Conservation (phyloP, 1,140 invertebrate genomes). For the Temnothorax curvispinosus region DNA sequence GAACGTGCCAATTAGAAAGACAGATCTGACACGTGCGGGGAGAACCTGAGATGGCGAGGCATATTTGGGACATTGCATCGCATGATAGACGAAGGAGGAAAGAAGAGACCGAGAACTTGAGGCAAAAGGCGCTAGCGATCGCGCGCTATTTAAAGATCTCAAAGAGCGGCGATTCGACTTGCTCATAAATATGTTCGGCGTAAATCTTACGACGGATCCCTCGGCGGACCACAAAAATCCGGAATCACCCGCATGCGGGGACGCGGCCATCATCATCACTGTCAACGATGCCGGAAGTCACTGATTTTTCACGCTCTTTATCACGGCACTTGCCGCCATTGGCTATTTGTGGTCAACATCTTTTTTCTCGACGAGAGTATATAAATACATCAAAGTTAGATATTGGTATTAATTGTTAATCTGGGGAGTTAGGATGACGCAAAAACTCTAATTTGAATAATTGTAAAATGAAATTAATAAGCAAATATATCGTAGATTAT, state of each 20-base stretch:
- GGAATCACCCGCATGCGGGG: slow-evolving; percentile 62
- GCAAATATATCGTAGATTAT: not conserved
- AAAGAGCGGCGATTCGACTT: slow-evolving; percentile 65
- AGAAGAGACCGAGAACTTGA: slow-evolving; percentile 58
- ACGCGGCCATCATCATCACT: slow-evolving; percentile 43
- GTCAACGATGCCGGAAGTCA: slow-evolving; percentile 69
- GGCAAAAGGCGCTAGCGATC: slow-evolving; percentile 37
- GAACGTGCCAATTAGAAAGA: slow-evolving; percentile 72
- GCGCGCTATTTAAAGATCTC: slow-evolving; percentile 62
- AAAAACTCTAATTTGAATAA: not conserved
- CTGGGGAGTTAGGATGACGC: too few species aligned
- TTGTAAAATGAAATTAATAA: not conserved
- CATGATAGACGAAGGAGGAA: not conserved
- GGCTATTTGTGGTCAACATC: slow-evolving; percentile 8
- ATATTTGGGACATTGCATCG: not conserved
- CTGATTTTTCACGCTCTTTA: slow-evolving; percentile 69
- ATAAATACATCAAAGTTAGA: not conserved
- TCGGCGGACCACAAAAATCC: slow-evolving; percentile 37
- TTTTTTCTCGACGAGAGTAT: not conserved
- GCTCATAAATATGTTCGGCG: slow-evolving; percentile 72
- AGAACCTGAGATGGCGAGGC: not conserved
- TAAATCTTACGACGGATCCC: slow-evolving; percentile 49
- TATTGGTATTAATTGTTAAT: not conserved
- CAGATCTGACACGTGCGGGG: not conserved
- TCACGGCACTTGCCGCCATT: slow-evolving; percentile 17